A percentile compares a stretch with the other conserved stretches of the same genome.
These are phyloP conservation scores for Drosophila rhopaloa DNA, from an alignment of 1,140 invertebrate species.

Conservation along the genomic window DNA sequence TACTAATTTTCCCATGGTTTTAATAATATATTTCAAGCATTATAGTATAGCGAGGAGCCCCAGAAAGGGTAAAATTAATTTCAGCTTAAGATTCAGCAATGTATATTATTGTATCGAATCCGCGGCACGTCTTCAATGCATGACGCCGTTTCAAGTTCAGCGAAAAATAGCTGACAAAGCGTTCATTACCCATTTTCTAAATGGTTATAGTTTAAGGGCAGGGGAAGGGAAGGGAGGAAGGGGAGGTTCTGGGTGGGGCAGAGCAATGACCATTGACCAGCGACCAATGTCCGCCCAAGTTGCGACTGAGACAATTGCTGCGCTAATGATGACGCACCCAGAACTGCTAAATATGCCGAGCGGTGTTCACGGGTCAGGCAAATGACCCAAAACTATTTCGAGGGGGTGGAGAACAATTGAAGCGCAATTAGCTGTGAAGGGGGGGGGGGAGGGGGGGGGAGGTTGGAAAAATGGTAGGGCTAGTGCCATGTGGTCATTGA, in stretches of 20 bases:
- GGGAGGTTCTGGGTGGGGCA: conserved; percentile 8
- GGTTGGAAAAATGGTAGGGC: background rate
- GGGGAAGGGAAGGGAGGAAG: background rate
- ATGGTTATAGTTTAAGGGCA: background rate
- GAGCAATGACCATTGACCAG: conserved; percentile 38
- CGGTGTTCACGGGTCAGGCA: conserved; percentile 40
- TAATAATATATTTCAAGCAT: no score
- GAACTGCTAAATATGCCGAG: conserved; percentile 22
- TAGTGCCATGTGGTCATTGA: conserved; percentile 27
- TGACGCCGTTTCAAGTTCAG: conserved; percentile 47
- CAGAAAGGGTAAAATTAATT: background rate
- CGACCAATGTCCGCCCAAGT: conserved; percentile 34
- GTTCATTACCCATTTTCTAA: background rate
- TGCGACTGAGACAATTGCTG: conserved; percentile 42
- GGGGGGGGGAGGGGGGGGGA: background rate
- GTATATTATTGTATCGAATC: conserved; percentile 17
- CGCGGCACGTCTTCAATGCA: conserved; percentile 32
- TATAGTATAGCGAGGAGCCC: rapidly evolving
- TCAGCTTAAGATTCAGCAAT: background rate
- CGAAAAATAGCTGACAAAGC: conserved; percentile 36
- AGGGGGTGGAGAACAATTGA: conserved; percentile 19
- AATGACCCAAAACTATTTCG: conserved; percentile 49
- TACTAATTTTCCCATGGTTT: no score
- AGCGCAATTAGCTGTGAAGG: conserved; percentile 23
- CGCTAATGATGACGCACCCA: conserved; percentile 42